Conservation (phyloP, 2,797 vertebrate species). For the Petrocephalus sullivani region DNA sequence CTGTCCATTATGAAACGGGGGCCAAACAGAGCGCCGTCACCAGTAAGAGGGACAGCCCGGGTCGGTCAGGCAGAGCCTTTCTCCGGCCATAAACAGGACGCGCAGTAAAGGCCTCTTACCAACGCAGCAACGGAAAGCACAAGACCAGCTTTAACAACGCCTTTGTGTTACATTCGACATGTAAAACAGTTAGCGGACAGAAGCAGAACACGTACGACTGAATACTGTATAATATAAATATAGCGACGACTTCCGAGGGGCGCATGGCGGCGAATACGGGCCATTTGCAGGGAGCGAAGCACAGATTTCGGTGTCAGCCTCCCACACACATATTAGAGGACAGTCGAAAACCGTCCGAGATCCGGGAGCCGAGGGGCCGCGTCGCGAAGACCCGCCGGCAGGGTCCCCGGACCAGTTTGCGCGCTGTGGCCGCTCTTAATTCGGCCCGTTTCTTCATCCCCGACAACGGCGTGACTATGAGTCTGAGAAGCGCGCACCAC, state of each 20-base stretch:
- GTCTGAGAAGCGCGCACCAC: not conserved
- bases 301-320: not conserved
- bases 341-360: not conserved
- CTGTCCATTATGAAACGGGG: not conserved
- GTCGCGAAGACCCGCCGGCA: no score
- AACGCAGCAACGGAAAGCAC: not conserved
- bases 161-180: not conserved
- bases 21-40: not conserved
- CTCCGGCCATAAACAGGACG: not conserved
- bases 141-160: not conserved
- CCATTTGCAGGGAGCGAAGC: not conserved
- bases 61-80: not conserved
- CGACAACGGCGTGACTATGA: not conserved
- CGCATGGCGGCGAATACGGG: not conserved
- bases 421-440: not conserved
- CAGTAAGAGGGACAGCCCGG: not conserved
- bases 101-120: not conserved
- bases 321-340: not conserved
- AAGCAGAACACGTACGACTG: not conserved
- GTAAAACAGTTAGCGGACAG: not conserved
- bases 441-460: not conserved
- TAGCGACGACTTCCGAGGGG: not conserved
- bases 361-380: no score
- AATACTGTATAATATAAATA: not conserved
- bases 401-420: not conserved